Evolutionary conservation across 1,140 invertebrate genomes (phyloP), one percentile per base, ranked within the genome.

Genomic region (Temnothorax curvispinosus): DNA sequence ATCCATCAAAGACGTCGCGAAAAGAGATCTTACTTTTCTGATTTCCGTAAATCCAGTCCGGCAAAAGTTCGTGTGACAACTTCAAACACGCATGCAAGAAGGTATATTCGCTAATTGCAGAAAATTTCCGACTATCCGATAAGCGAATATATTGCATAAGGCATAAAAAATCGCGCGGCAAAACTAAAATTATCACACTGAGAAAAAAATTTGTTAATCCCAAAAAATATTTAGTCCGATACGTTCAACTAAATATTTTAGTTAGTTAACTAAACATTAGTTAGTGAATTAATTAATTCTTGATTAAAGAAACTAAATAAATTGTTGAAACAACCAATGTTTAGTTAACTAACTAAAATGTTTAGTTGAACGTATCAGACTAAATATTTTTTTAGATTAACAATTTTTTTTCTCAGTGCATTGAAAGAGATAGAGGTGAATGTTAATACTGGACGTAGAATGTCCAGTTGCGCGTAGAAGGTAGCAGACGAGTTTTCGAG

Each of bases 41-140:
- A 75, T 75, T 84, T 75, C 8, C 54, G 41, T 18, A 60, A 32
- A 54, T 72, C 44, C 21, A 47, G 35, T 44, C 47, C 47, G 64
- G 21, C 5, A 18, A 74, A 74, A 74, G 18, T n/a, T 71, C 4
- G 65, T 9, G 47, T 21, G 21, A n/a, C 27, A 32, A 56, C 18
- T 72, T 72, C 69, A 60, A 74, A 60, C 41, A 18, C 54, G 27
- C 54, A 41, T 32, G 32, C 32, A 21, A 32, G 41, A 60, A 62
- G 52, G 13, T 75, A 74, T 74, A 75, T 75, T 13, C 32, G 80
- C 3, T 84, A 74, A 84, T 84, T 84, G 41, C 80, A 84, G 75
- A 84, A 82, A 62, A 74, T 13, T 2, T 3, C 9, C 3, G 21
- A 9, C 50, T 56, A 11, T 6, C 7, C 9, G 67, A 47, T 27